Percentiles rank a stretch among this genome's conserved stretches.
phyloP scores from a whole-genome alignment of 2,888 invertebrate genomes.

The Brachyptera risi region DNA sequence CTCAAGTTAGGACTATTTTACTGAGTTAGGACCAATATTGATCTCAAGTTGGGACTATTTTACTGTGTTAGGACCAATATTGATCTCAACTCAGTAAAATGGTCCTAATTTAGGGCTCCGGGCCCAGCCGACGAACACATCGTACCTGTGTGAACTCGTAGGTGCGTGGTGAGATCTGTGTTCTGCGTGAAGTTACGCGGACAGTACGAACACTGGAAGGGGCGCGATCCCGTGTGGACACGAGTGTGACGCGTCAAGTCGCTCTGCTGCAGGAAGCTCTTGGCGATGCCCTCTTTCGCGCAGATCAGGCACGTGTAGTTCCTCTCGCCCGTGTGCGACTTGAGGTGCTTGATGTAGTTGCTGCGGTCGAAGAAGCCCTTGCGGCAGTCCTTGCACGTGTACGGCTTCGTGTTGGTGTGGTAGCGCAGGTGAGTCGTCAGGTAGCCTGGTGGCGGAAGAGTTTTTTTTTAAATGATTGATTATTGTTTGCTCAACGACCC shows the following conservation, averaged over 20 bases:
- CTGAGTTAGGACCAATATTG: too few relatives aligned
- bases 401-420: conserved; percentile 8
- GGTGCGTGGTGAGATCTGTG: conserved; percentile 1
- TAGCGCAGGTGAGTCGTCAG: conserved; percentile 6
- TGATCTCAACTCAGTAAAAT: too few relatives aligned
- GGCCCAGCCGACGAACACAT: too few relatives aligned
- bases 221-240: neutral
- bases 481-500: too few relatives aligned
- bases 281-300: too few relatives aligned
- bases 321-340: neutral
- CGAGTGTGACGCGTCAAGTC: conserved; percentile 9
- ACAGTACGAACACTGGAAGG: neutral
- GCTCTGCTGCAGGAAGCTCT: conserved; percentile 12
- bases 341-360: conserved; percentile 8
- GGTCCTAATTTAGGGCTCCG: too few relatives aligned
- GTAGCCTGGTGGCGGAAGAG: conserved; percentile 13
- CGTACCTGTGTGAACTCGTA: neutral
- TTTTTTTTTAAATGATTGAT: too few relatives aligned
- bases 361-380: conserved; percentile 13
- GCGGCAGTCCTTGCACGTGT: neutral
- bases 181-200: neutral
- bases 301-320: neutral
- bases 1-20: too few relatives aligned
- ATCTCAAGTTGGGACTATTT: too few relatives aligned
- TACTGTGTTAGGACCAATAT: too few relatives aligned